Base-by-base conservation (phyloP, 2,797 vertebrate genomes). In the Clarias laeviceps region DNA sequence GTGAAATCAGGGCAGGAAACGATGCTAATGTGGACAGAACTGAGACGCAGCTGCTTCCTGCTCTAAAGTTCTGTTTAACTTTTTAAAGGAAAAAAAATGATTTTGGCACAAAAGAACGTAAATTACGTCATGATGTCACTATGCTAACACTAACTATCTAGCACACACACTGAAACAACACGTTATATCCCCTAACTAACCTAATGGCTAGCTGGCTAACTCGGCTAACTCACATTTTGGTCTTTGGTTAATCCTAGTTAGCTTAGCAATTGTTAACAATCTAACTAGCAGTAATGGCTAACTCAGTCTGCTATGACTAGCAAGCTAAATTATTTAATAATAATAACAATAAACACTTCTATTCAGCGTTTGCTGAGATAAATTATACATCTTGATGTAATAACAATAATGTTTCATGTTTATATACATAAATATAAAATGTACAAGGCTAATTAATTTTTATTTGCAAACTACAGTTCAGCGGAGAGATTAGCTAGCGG, bases 391-490 rank as follows among this genome's bases (percentile, higher is more conserved):
- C 27, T 32, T 11, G 27, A 57, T 76, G 54, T 12, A 74, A 20
- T n/a, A 61, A 61, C 18, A 59, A 24, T 14, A 5, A 32, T 12
- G 18, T 22, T 20, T 59, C 5, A 78, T 8, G 4, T 61, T 78
- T 77, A 77, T 77, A 32, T 57, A 57, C 17, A 57, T 59, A 57
- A 77, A 77, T 57, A 77, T 74, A 27, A 54, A 17, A 54, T 29
- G 4, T 54, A 54, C 22, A 45, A 24, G 12, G 34, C 8, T 9
- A 70, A 70, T 11, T n/a, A 0, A 45, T 72, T 45, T 45, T 17
- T 8, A 12, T 54, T 54, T 17, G 14, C 45, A 73, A 54, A 74
- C 14, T 29, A 57, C 7, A 56, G 45, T 32, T 20, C 0, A 32
- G 18, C n/a, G 8, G n/a, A n/a, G 18, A 1, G 29, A 11, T 18